Conservation (phyloP, 2,797 vertebrate genomes). For the Anniella stebbinsi region DNA sequence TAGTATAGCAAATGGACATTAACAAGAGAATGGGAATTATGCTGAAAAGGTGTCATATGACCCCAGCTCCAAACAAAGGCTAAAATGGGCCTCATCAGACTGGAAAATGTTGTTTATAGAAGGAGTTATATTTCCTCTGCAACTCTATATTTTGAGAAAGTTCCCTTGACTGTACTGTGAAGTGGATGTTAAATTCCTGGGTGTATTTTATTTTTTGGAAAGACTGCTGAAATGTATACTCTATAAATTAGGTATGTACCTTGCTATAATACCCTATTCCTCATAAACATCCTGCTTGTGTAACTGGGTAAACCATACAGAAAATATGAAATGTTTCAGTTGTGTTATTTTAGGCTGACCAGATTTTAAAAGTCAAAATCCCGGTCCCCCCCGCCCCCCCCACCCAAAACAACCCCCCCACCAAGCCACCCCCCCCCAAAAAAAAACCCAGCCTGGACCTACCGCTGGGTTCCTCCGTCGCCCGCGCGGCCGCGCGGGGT, state of each 20-base stretch:
- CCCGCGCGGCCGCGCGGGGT: too few species aligned
- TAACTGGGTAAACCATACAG: background rate
- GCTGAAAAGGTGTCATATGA: conserved; percentile 1
- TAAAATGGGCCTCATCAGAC: background rate
- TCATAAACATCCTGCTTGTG: background rate
- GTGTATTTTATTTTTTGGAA: background rate
- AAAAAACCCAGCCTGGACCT: too few species aligned
- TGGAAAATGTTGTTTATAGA: background rate
- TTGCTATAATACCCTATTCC: rapidly evolving
- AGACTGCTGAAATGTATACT: background rate
- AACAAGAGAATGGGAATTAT: background rate
- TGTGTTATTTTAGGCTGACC: background rate
- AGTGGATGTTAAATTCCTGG: background rate
- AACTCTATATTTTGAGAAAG: background rate
- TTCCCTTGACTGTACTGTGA: background rate
- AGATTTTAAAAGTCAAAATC: too few species aligned
- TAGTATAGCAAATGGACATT: background rate
- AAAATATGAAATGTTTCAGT: background rate
- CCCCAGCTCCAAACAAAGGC: background rate
- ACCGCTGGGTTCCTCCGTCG: too few species aligned
- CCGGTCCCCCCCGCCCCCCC: too few species aligned
- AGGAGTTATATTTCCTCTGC: background rate
- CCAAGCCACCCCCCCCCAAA: too few species aligned
- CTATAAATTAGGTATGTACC: conserved; percentile 9
- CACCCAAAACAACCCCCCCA: too few species aligned